Evolutionary conservation across 53 echinoderm and acorn worm species (phyloP), one percentile per base, ranked within the genome.

Genomic region (Glandiceps talaboti): DNA sequence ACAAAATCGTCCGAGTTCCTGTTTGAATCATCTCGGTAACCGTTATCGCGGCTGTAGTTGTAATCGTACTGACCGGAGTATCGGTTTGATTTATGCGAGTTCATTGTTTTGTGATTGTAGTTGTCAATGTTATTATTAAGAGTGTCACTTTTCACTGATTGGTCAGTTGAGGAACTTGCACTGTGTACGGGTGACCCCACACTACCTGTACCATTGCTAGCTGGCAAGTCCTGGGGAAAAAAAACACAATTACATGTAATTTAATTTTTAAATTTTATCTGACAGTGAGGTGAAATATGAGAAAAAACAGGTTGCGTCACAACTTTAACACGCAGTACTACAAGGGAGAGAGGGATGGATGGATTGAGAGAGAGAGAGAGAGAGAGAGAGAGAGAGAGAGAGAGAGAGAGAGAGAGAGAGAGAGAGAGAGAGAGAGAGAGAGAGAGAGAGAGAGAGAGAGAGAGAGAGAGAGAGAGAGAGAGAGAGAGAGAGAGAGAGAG

Each of bases 161-260:
- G 80, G 79, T 80, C 83, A 77, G 80, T 84, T 30, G 79, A 73
- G 77, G 84, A 80, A 25, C 73, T 77, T 28, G 78, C 81, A 75
- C 88, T 88, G 31, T 85, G 84, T 80, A 81, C 79, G 14, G 88
- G 84, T 30, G 88, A 88, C n/a, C 84, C 81, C 1, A 82, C 85
- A 79, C 85, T 82, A 73, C 82, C 81, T 29, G 85, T 33, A 74
- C 76, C 81, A 29, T 85, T 73, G 14, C 33, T 73, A 27, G 81
- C 81, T 45, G 64, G 20, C 20, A 85, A 30, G 27, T 78, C 79
- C 85, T 79, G 79, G 0, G 31, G 33, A 31, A 30, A 0, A n/a
- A 26, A 1, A 81, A 29, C 28, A 30, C 10, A 25, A 29, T 27
- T 75, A 14, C 31, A 29, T 14, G 14, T 32, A 1, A 64, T 73